phyloP scores from a whole-genome alignment of 2,888 invertebrate species.

The Lordiphosa andalusiaca region DNA sequence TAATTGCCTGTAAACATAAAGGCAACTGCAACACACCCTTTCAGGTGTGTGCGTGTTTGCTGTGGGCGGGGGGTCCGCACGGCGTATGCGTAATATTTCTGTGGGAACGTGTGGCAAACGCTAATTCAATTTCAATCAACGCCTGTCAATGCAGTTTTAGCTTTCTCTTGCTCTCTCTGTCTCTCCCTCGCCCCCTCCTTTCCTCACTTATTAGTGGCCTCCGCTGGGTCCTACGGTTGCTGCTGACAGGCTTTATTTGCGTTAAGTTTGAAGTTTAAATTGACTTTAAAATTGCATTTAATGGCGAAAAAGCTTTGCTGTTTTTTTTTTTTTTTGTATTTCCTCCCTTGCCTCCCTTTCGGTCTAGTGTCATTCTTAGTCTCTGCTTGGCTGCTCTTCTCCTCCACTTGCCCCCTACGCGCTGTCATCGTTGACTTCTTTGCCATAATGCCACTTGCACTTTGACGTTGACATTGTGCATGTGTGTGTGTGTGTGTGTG shows the following conservation, averaged over 20 bases:
- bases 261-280: conserved; percentile 63
- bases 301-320: conserved; percentile 45
- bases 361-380: conserved; percentile 39
- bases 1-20: conserved; percentile 70
- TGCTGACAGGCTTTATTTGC: conserved; percentile 67
- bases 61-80: conserved; percentile 27
- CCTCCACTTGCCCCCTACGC: conserved; percentile 1
- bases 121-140: conserved; percentile 58
- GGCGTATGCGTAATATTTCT: conserved; percentile 61
- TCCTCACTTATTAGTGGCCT: conserved; percentile 41
- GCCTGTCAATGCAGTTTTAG: conserved; percentile 58
- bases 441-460: conserved; percentile 72
- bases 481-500: conserved; percentile 10
- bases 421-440: conserved; percentile 42
- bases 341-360: conserved; percentile 6
- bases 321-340: conserved; percentile 13
- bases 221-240: conserved; percentile 32
- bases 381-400: conserved; percentile 18
- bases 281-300: conserved; percentile 71
- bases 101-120: conserved; percentile 48
- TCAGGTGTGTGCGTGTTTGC: conserved; percentile 2
- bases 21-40: conserved; percentile 46
- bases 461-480: conserved; percentile 68
- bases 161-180: conserved; percentile 18
- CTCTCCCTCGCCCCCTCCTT: too few species aligned